Conservation (phyloP, 2,113 vertebrate species). For the Asarcornis scutulata region DNA sequence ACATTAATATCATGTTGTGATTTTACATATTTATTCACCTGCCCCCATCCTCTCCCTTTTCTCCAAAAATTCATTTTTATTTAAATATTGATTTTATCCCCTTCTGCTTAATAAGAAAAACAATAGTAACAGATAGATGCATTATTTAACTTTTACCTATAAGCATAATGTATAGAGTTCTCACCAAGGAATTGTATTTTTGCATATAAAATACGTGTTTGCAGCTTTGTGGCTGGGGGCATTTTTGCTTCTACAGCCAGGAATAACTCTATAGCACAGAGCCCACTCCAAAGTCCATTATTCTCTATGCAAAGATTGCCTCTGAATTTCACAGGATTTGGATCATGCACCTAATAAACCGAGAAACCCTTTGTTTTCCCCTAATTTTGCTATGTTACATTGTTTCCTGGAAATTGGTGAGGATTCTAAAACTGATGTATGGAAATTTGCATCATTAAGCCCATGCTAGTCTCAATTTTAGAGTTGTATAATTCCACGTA, state of each 20-base stretch:
- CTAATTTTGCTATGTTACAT: not conserved
- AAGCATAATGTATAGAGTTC: not conserved
- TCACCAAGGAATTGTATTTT: slow-evolving; percentile 28
- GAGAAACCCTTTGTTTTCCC: not conserved
- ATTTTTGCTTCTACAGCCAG: slow-evolving; percentile 34
- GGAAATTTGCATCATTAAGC: not conserved
- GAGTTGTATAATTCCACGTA: not conserved
- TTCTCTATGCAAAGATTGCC: not conserved
- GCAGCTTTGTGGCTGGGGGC: not conserved
- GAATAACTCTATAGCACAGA: slow-evolving; percentile 1
- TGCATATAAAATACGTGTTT: slow-evolving; percentile 21
- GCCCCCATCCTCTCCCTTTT: not conserved
- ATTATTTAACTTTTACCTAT: slow-evolving; percentile 52
- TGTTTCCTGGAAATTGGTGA: slow-evolving; percentile 3
- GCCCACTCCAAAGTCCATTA: not conserved
- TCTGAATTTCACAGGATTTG: slow-evolving; percentile 28
- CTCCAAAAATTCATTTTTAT: slow-evolving; percentile 38
- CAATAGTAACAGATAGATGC: slow-evolving; percentile 14
- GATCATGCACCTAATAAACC: not conserved
- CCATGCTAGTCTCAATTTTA: not conserved
- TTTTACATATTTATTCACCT: slow-evolving; percentile 52
- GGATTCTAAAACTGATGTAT: not conserved
- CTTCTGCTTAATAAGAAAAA: slow-evolving; percentile 45
- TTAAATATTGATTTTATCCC: slow-evolving; percentile 40
- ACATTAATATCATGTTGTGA: slow-evolving; percentile 54